Base-by-base conservation (phyloP, 2,888 invertebrate species). In the Lycaena phlaeas region DNA sequence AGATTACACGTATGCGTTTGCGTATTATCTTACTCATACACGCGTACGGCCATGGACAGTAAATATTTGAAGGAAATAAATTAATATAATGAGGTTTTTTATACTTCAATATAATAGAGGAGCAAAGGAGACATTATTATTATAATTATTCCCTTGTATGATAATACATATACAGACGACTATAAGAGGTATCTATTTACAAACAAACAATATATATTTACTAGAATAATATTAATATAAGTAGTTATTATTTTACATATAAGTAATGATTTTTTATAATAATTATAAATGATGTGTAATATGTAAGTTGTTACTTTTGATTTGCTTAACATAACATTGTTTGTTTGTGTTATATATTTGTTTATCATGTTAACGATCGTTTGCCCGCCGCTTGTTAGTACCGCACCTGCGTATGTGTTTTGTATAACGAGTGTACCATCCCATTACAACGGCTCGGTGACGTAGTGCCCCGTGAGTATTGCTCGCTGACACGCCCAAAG, bases 241-340 rank as follows among this genome's bases (percentile, higher is more conserved):
- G 12, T 41, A 36, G 27, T 38, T 27, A 38, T 22, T 27, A 26
- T 17, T 38, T 26, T 36, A 26, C n/a, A n/a, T n/a, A n/a, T n/a
- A n/a, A n/a, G n/a, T n/a, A n/a, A n/a, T n/a, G n/a, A n/a, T n/a
- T n/a, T n/a, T n/a, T n/a, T n/a, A n/a, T n/a, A n/a, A n/a, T 28
- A 28, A 26, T 34, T 34, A 40, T 26, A 7, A 30, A 30, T n/a
- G n/a, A 15, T 15, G 10, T 37, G 10, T 37, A 38, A 40, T 17
- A 22, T n/a, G n/a, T n/a, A n/a, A n/a, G n/a, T n/a, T n/a, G n/a
- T 70, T 71, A 68, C 68, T 47, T 75, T 74, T 81, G 60, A 69
- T 78, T 79, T 81, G 79, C 81, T 72, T 74, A 61, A 56, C 78
- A 72, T 66, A 51, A 61, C 73, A 68, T n/a, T 69, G 71, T 56